phyloP scores from a whole-genome alignment of 2,797 vertebrate genomes.

The Karalla daura region DNA sequence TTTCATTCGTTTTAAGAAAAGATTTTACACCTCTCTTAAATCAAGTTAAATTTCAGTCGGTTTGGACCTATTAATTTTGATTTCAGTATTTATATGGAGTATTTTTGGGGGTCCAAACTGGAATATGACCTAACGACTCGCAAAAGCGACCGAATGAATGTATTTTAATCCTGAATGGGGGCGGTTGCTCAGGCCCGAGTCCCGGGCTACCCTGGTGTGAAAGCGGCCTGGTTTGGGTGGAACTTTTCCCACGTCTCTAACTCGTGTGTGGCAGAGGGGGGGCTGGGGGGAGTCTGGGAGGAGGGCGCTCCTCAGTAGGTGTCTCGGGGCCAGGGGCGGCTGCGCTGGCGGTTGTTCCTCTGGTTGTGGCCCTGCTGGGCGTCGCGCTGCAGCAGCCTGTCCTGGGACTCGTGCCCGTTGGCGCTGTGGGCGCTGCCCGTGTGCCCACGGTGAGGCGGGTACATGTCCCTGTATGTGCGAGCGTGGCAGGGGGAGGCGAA shows the following conservation, averaged over 20 bases:
- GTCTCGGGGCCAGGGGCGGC: conserved; percentile 94
- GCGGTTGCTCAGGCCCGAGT: too few relatives aligned
- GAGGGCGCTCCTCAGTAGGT: conserved; percentile 91
- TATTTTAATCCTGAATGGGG: too few relatives aligned
- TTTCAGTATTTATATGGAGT: too few relatives aligned
- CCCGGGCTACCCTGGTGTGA: too few relatives aligned
- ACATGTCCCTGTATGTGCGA: conserved; percentile 90
- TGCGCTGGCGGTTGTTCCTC: conserved; percentile 93
- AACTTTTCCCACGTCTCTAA: background rate
- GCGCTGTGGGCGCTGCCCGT: conserved; percentile 86
- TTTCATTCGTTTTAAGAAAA: too few relatives aligned
- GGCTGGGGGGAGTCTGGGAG: conserved; percentile 9
- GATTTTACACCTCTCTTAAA: too few relatives aligned
- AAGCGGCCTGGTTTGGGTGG: conserved; percentile 9
- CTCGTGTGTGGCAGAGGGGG: conserved; percentile 32
- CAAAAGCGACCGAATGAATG: too few relatives aligned
- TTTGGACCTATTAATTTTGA: too few relatives aligned
- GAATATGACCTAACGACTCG: too few relatives aligned
- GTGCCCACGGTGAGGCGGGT: conserved; percentile 90
- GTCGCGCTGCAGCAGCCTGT: conserved; percentile 88
- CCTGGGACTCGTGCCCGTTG: conserved; percentile 91
- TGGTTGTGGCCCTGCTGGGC: conserved; percentile 91
- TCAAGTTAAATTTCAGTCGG: too few relatives aligned
- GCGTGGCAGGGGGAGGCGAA: conserved; percentile 78
- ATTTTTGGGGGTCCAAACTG: too few relatives aligned